Base-by-base conservation (phyloP, 2,888 invertebrate genomes). In the Deroplatys truncata region DNA sequence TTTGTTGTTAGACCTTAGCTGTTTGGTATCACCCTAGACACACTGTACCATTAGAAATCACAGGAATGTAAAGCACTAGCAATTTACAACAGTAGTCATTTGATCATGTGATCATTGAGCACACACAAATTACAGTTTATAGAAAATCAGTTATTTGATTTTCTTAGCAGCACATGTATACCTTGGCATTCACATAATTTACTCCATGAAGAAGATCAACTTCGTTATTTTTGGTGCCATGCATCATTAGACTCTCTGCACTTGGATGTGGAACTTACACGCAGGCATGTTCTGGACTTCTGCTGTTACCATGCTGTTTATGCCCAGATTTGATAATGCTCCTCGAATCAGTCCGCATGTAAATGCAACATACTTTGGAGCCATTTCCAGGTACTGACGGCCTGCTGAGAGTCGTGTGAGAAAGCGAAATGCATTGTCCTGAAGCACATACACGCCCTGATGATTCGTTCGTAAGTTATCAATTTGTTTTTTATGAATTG, bases 401-500 rank as follows among this genome's bases (percentile, higher is more conserved):
- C 97, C 97, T 92, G 96, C 96, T 4, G 98, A 98, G 91, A 99
- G 96, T 92, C 97, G 97, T 16, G 97, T 96, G 10, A 99, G 94
- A 92, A 99, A 98, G 90, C 98, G 95, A 93, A 99, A 99, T 89
- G 97, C 96, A 94, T 98, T 99, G 93, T 99, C 99, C 93, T 99
- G 98, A 29, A 99, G 94, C 16, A 99, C 99, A 94, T 99, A 99
- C 88, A 99, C 98, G 16, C 99, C 99, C 94, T 99, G 97, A 93
- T 99, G 99, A 94, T 99, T 99, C 35, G 99, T 99, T 91, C 98
- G 94, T 43, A 99, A 94, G 93, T 99, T 99, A 93, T 99, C 99
- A 89, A 99, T 98, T 94, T 99, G 99, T 93, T 99, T 99, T 92
- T 98, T 99, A 93, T 98, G 99, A 82, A 99, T 96, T 83, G 98